Conservation (phyloP, 2,888 invertebrate species). For the Cephonodes hylas region DNA sequence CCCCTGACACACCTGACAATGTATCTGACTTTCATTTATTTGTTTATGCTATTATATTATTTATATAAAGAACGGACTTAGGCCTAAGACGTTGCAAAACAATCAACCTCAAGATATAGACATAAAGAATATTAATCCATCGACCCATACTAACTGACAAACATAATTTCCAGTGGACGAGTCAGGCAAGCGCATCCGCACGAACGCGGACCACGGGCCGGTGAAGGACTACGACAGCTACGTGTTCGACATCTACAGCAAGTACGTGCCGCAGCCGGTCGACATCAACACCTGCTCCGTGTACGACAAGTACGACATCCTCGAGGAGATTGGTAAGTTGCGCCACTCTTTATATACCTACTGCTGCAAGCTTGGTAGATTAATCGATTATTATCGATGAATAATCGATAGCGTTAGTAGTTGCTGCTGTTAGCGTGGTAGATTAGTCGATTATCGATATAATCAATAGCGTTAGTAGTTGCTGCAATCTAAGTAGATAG, state of each 20-base stretch:
- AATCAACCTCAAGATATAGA: no score
- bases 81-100: no score
- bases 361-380: neutral
- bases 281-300: constrained; percentile 97
- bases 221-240: constrained; percentile 98
- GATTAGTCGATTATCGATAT: no score
- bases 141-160: no score
- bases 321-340: constrained; percentile 96
- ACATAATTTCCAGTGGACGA: constrained; percentile 83
- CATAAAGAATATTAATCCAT: no score
- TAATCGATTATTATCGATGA: neutral
- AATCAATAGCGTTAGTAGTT: neutral
- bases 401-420: neutral
- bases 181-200: constrained; percentile 93
- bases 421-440: neutral
- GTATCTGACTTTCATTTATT: no score
- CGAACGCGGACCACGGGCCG: constrained; percentile 92
- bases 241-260: constrained; percentile 98
- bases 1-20: no score
- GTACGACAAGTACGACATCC: constrained; percentile 98
- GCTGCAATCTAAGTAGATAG: neutral
- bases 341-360: neutral
- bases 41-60: no score
- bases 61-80: no score
- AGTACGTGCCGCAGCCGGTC: constrained; percentile 98